Conservation (phyloP, 1,140 invertebrate species). For the Eueides isabella region DNA sequence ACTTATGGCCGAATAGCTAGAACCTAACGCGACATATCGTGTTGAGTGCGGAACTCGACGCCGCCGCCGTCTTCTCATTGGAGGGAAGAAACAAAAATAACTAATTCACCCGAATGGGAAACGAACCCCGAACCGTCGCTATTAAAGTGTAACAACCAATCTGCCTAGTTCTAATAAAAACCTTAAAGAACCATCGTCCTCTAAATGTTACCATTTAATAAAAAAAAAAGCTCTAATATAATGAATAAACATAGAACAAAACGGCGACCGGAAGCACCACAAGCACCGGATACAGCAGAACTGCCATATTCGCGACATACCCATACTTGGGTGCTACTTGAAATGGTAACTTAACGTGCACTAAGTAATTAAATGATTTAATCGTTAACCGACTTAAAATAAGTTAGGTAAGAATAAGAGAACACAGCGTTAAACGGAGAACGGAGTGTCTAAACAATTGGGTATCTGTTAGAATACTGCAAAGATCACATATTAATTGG, state of each 20-base stretch:
- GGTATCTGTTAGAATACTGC: no score
- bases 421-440: neutral
- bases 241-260: neutral
- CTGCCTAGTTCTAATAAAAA: neutral
- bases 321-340: neutral
- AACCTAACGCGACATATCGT: no score
- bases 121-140: no score
- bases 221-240: neutral
- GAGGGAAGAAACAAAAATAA: no score
- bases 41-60: no score
- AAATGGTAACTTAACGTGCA: slow-evolving; percentile 9
- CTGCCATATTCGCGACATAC: neutral
- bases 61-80: no score
- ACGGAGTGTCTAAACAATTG: no score
- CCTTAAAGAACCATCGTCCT: neutral
- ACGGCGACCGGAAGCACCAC: neutral
- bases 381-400: neutral
- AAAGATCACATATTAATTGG: no score
- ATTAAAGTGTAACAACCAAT: no score
- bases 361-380: slow-evolving; percentile 8
- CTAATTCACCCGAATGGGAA: no score
- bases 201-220: neutral
- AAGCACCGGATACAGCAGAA: neutral
- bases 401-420: neutral
- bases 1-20: no score